Percentiles rank a stretch among this genome's conserved stretches.
These are phyloP conservation scores for Agrotis clavis DNA, from an alignment of 2,888 invertebrate genomes.

Conservation along the genomic window DNA sequence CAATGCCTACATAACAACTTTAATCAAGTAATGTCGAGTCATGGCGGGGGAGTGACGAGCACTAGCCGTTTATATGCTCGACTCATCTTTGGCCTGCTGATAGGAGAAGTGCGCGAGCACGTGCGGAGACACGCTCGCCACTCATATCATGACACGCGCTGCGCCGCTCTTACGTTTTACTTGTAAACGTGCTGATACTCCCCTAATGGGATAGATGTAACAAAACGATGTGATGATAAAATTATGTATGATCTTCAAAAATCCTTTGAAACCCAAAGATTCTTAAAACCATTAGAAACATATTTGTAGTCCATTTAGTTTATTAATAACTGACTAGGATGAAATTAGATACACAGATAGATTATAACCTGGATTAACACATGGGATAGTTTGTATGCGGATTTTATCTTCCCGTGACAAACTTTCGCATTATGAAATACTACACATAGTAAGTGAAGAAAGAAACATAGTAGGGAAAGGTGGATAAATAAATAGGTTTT, in stretches of 20 bases:
- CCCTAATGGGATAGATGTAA: background rate
- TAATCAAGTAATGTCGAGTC: background rate
- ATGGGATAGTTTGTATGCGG: too few species aligned
- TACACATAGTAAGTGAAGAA: too few species aligned
- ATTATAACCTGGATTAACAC: too few species aligned
- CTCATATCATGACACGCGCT: constrained; percentile 18
- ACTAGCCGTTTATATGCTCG: background rate
- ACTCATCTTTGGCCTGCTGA: constrained; percentile 31
- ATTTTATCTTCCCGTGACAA: too few species aligned
- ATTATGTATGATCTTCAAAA: background rate
- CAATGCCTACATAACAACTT: background rate
- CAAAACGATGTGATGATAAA: background rate
- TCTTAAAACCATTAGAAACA: too few species aligned
- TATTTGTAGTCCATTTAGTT: background rate
- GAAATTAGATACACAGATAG: too few species aligned
- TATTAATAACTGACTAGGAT: too few species aligned
- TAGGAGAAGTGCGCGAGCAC: constrained; percentile 2
- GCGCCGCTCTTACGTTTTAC: background rate
- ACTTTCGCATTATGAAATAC: too few species aligned
- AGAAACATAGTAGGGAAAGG: too few species aligned
- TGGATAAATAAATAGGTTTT: too few species aligned
- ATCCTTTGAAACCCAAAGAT: too few species aligned
- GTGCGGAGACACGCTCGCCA: constrained; percentile 8
- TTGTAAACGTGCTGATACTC: background rate
- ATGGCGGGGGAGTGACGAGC: constrained; percentile 6